These are phyloP conservation scores for Leguminivora glycinivorella DNA, from an alignment of 1,140 invertebrate genomes.

Conservation along the genomic window DNA sequence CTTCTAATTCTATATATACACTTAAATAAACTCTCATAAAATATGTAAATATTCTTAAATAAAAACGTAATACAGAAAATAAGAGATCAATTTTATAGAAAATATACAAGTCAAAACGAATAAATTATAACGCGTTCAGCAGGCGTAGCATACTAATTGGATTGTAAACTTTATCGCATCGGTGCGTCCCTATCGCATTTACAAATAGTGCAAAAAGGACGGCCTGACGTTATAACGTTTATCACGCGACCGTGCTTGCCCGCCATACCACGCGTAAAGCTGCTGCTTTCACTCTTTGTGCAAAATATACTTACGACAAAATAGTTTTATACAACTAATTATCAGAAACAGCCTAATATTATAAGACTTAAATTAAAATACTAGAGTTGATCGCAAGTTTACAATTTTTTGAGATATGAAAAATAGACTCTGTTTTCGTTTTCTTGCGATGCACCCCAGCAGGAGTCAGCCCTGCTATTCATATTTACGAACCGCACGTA, in stretches of 20 bases:
- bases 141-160: too few relatives aligned
- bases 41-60: slow-evolving; percentile 14
- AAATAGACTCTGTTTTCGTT: too few relatives aligned
- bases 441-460: too few relatives aligned
- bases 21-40: slow-evolving; percentile 3
- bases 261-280: not conserved
- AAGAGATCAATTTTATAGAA: slow-evolving; percentile 8
- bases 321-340: not conserved
- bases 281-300: not conserved
- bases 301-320: not conserved
- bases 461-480: too few relatives aligned
- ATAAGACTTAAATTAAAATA: not conserved
- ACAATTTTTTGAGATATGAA: too few relatives aligned
- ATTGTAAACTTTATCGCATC: too few relatives aligned
- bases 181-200: too few relatives aligned
- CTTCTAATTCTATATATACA: slow-evolving; percentile 6
- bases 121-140: not conserved
- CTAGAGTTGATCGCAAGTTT: not conserved
- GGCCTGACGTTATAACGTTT: too few relatives aligned
- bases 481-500: too few relatives aligned
- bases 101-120: not conserved
- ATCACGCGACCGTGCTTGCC: too few relatives aligned
- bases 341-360: not conserved
- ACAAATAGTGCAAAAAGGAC: too few relatives aligned
- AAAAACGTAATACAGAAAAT: not conserved